Evolutionary conservation across 1,140 invertebrate genomes (phyloP), one percentile per base, ranked within the genome.

Genomic region (Drosophila sechellia): DNA sequence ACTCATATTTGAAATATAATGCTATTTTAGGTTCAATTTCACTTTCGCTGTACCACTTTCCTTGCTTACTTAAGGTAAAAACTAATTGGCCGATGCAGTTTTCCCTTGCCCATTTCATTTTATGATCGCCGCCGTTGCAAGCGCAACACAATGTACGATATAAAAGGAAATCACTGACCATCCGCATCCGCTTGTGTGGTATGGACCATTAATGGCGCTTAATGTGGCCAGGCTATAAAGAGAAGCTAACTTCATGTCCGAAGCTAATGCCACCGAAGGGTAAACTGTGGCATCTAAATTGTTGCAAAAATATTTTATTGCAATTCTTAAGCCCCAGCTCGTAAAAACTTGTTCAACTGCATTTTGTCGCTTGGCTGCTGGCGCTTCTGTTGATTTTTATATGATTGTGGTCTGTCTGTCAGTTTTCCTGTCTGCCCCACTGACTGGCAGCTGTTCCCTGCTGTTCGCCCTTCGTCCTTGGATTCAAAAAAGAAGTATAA

Each of bases 221-320:
- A 83, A 83, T 83, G 80, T 66, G 76, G 45, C 65, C 65, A 42
- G 59, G 64, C 55, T 20, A 83, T 84, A 83, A 83, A 83, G 80
- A 63, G 49, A 60, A 60, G 37, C 66, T 69, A 84, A 79, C 79
- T 75, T 75, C 79, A 63, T 84, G 80, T 79, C 80, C 64, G 50
- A 69, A 20, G 68, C 68, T 71, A 71, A 71, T 71, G 68, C 65
- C 65, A 37, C 20, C 43, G 34, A 65, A 31, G 64, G 45, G 65
- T 64, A 71, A 71, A 27, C 52, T 70, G 68, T 69, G 81, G 68
- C 81, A 77, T 80, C 81, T 85, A 85, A 85, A 85, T 85, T 85
- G 81, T 85, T 85, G 81, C 81, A 85, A 81, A 84, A 71, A 71
- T 85, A 79, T 85, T 85, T 85, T 77, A 85, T 85, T 81, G 81